Conservation (phyloP, 1,140 invertebrate species). For the Armadillidium nasatum region DNA sequence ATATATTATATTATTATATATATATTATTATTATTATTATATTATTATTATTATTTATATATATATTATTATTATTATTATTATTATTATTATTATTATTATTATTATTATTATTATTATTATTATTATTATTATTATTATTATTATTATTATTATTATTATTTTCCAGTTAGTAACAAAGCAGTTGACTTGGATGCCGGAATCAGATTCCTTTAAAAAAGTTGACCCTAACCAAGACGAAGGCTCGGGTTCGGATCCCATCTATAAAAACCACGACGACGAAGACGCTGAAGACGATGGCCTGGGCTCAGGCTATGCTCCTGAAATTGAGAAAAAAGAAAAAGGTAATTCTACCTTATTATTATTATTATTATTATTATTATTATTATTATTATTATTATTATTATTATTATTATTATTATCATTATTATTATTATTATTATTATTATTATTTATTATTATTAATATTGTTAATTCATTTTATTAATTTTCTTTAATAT, state of each 20-base stretch:
- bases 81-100: no score
- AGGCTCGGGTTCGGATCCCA: background rate
- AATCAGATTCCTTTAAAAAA: background rate
- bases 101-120: no score
- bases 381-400: slow-evolving; percentile 1
- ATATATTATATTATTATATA: no score
- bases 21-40: no score
- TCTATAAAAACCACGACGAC: background rate
- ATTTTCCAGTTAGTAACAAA: background rate
- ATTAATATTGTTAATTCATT: background rate
- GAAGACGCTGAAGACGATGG: background rate
- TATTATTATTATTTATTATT: background rate
- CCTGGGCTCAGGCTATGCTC: background rate
- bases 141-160: background rate
- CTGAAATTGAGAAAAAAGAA: background rate
- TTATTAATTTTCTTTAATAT: background rate
- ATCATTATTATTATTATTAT: background rate
- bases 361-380: slow-evolving; percentile 13
- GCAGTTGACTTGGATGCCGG: background rate
- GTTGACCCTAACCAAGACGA: background rate
- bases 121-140: no score
- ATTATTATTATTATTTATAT: no score
- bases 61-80: no score
- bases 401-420: background rate
- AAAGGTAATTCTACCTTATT: background rate